Base-by-base conservation (phyloP, 2,888 invertebrate genomes). In the Nipponacmea schrenckii region DNA sequence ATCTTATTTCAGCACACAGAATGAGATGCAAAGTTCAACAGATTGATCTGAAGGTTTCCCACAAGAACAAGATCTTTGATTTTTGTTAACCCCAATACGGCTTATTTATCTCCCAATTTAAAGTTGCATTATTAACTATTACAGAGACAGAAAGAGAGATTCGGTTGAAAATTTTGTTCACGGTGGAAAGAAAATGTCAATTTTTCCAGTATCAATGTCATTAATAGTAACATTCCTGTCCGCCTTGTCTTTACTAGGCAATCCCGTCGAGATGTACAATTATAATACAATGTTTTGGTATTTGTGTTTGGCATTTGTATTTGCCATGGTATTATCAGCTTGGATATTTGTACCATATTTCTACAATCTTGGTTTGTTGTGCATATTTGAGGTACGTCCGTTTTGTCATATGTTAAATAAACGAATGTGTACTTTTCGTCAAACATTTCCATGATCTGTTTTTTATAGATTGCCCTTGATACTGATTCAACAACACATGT, bases 141-240 rank as follows among this genome's bases (percentile, higher is more conserved):
- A 39, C 39, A 39, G 39, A 24, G 24, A 56, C 14, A 20, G 56
- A 24, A 56, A 56, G 56, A 56, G 14, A 24, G 24, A 56, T 56
- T 24, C 20, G 2, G 14, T 14, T 24, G 20, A 20, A 12, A 56
- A 56, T 24, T 56, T 56, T 56, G 20, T 56, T 12, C 56, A 24
- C 10, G 56, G 20, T 15, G 78, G 85, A 8, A 75, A 85, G 65
- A 80, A 81, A 27, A 85, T 88, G 84, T 78, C 82, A 45, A 81
- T 85, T 64, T 79, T 88, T 27, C 87, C 88, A 8, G 86, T 87
- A 44, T 81, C 86, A 56, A 81, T 87, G 84, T 85, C 85, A 15
- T 73, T 89, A 26, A 76, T 87, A 71, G 87, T 87, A 20, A 80
- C 77, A 56, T 81, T 81, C 68, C 70, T 80, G 78, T 80, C 81